Conservation (phyloP, 2,113 vertebrate genomes). For the Egretta garzetta region DNA sequence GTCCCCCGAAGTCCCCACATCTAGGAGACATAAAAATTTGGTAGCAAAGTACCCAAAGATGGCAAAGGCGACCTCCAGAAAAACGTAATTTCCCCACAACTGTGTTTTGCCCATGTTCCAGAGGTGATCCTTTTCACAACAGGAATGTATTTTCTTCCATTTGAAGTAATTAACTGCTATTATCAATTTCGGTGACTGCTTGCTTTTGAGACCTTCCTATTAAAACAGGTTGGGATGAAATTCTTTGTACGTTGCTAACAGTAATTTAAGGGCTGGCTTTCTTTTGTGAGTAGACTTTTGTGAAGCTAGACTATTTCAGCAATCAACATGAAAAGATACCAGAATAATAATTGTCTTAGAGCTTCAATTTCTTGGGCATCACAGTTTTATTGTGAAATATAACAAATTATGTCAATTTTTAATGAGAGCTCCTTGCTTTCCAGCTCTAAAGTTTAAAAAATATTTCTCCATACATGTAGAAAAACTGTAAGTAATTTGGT, state of each 20-base stretch:
- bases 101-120: not conserved
- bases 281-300: not conserved
- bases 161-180: not conserved
- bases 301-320: not conserved
- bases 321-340: not conserved
- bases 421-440: not conserved
- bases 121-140: not conserved
- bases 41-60: not conserved
- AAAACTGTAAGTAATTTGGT: not conserved
- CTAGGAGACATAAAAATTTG: not conserved
- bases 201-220: conserved; percentile 10
- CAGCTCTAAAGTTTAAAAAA: not conserved
- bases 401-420: not conserved
- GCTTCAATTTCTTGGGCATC: not conserved
- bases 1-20: rapidly evolving
- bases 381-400: not conserved
- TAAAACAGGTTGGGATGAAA: not conserved
- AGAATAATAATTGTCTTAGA: not conserved
- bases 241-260: not conserved
- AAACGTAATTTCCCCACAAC: rapidly evolving
- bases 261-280: not conserved
- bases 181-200: not conserved
- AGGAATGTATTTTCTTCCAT: not conserved
- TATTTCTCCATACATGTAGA: not conserved
- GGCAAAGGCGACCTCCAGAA: not conserved